Evolutionary conservation across 2,113 vertebrate genomes (phyloP).

Genomic region (Neoarius graeffei): DNA sequence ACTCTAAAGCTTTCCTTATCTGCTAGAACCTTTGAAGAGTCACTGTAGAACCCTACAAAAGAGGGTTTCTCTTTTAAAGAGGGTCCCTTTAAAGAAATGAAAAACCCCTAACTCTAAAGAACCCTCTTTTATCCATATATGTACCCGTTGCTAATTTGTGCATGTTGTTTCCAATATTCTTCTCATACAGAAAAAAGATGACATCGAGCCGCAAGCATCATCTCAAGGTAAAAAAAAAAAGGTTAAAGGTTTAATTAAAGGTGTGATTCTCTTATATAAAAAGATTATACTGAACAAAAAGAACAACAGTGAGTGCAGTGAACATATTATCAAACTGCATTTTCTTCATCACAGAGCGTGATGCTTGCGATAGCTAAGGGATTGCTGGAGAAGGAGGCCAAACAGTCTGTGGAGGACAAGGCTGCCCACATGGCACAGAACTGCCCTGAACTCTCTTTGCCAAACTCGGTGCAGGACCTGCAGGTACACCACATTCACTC

Average conservation of each 20-base stretch:
- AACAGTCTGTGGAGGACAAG: conserved; percentile 73
- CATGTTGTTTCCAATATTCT: not conserved
- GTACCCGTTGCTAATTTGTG: not conserved
- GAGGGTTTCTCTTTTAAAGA: not conserved
- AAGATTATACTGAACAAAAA: not conserved
- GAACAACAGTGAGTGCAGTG: not conserved
- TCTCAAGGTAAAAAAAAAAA: conserved; percentile 81
- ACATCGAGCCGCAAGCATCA: conserved; percentile 86
- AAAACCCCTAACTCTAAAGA: not conserved
- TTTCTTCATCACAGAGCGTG: conserved; percentile 77
- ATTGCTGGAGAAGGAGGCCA: conserved; percentile 77
- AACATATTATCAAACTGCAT: not conserved
- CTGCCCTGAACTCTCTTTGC: conserved; percentile 74
- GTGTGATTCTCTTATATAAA: not conserved
- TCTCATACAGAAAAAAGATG: conserved; percentile 83
- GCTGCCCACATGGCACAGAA: conserved; percentile 77
- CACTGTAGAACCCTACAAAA: not conserved
- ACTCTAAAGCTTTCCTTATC: not conserved
- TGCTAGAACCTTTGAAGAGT: not conserved
- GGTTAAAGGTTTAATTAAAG: not conserved
- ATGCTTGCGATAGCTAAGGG: conserved; percentile 84
- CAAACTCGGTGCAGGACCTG: conserved; percentile 75
- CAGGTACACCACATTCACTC: conserved; percentile 69
- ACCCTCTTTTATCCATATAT: not conserved
- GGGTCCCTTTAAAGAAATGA: not conserved